A percentile compares a stretch with the other conserved stretches of the same genome.
Conservation (phyloP, 2,888 invertebrate genomes). For the Dorcus parallelipipedus region DNA sequence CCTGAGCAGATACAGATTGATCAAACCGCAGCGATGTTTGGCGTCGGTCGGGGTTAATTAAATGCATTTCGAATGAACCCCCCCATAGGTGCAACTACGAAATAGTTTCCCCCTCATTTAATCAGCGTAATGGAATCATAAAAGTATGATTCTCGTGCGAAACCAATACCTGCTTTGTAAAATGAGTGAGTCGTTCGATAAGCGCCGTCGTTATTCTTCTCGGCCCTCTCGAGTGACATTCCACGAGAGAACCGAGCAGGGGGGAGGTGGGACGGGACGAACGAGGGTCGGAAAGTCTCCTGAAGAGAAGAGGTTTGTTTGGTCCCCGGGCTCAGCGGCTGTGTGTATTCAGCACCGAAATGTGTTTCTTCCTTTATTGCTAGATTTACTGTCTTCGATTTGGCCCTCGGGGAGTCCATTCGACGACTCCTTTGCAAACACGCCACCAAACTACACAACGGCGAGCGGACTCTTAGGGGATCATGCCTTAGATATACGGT, state of each 20-base stretch:
- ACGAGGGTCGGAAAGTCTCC: not conserved
- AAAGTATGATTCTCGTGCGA: no score
- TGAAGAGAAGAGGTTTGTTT: not conserved
- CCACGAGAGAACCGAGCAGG: no score
- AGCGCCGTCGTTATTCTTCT: no score
- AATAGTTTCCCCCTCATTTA: no score
- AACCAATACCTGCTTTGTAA: no score
- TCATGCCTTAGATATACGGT: constrained; percentile 26
- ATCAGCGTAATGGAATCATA: no score
- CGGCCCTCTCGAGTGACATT: no score
- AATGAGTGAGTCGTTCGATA: no score
- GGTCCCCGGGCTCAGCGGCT: constrained; percentile 22
- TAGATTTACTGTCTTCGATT: constrained; percentile 33
- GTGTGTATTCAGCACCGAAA: constrained; percentile 32
- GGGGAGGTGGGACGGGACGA: no score
- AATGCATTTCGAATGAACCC: no score
- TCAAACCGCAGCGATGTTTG: not conserved
- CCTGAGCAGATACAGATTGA: not conserved
- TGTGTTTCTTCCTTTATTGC: constrained; percentile 35
- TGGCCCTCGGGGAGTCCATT: constrained; percentile 25
- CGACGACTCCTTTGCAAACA: constrained; percentile 25
- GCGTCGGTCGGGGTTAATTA: no score
- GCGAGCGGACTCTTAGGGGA: constrained; percentile 25
- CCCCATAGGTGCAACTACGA: no score
- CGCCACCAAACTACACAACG: constrained; percentile 23